These are phyloP conservation scores for Coregonus clupeaformis DNA, from an alignment of 2,113 vertebrate species.

Conservation along the genomic window DNA sequence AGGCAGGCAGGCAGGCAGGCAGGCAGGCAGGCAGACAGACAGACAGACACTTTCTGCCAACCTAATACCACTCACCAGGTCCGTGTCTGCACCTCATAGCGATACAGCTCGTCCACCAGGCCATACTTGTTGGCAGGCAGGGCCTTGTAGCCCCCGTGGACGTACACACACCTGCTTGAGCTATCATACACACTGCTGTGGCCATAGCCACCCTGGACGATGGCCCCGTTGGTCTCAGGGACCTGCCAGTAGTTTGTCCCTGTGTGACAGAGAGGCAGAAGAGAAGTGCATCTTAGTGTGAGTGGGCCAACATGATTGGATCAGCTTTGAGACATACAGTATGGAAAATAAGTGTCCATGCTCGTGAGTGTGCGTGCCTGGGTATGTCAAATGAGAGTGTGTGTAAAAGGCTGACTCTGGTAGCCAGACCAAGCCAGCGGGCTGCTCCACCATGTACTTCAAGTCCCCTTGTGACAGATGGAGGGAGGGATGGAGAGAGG, in stretches of 20 bases:
- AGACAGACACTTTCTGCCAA: background rate
- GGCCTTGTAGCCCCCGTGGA: slow-evolving; percentile 89
- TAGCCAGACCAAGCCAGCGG: background rate
- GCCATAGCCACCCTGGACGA: slow-evolving; percentile 89
- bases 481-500: background rate
- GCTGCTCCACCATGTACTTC: background rate
- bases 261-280: slow-evolving; percentile 43
- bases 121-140: slow-evolving; percentile 88
- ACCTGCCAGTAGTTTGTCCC: slow-evolving; percentile 82
- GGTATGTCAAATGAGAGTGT: background rate
- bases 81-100: slow-evolving; percentile 76
- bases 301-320: background rate
- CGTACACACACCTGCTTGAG: slow-evolving; percentile 75
- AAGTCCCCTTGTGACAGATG: background rate
- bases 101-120: slow-evolving; percentile 88
- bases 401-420: background rate
- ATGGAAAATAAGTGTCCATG: background rate
- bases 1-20: too few species aligned
- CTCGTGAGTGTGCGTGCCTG: background rate
- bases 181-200: slow-evolving; percentile 87
- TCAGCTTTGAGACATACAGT: too few species aligned
- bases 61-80: slow-evolving; percentile 80
- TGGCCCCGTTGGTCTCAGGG: slow-evolving; percentile 75
- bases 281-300: background rate
- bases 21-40: background rate